Evolutionary conservation across 2,888 invertebrate genomes (phyloP).

Genomic region (Lottia scabra): DNA sequence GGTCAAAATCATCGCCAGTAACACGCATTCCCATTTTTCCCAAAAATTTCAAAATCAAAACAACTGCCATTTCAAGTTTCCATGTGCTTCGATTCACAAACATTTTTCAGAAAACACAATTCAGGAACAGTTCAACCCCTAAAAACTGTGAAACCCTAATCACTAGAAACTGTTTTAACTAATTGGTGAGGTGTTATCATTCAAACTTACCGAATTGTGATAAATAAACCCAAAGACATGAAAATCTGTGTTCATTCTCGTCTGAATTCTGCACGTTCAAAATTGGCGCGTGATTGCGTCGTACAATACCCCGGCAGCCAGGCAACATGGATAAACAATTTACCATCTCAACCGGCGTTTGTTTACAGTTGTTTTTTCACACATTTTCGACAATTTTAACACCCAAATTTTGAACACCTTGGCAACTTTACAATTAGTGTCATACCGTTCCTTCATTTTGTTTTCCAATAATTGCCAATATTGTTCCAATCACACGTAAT

Average conservation of each 20-base stretch:
- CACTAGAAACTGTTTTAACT: too few relatives aligned
- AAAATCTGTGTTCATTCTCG: slow-evolving; percentile 20
- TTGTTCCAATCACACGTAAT: too few relatives aligned
- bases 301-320: slow-evolving; percentile 43
- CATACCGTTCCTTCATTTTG: neutral
- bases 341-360: neutral
- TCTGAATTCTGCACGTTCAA: slow-evolving; percentile 47
- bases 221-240: slow-evolving; percentile 14
- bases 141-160: too few relatives aligned
- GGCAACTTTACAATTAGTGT: neutral
- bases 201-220: neutral
- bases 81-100: too few relatives aligned
- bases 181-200: too few relatives aligned
- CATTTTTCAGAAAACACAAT: too few relatives aligned
- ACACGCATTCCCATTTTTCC: too few relatives aligned
- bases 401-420: neutral
- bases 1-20: too few relatives aligned
- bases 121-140: too few relatives aligned
- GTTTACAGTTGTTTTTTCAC: slow-evolving; percentile 4
- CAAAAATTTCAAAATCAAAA: too few relatives aligned
- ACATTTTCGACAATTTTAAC: neutral
- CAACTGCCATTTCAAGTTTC: too few relatives aligned
- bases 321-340: slow-evolving; percentile 34
- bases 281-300: slow-evolving; percentile 62
- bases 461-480: too few relatives aligned